Percentiles rank a stretch among this genome's conserved stretches.
Conservation (phyloP, 2,888 invertebrate genomes). For the Leptinotarsa haldemani region DNA sequence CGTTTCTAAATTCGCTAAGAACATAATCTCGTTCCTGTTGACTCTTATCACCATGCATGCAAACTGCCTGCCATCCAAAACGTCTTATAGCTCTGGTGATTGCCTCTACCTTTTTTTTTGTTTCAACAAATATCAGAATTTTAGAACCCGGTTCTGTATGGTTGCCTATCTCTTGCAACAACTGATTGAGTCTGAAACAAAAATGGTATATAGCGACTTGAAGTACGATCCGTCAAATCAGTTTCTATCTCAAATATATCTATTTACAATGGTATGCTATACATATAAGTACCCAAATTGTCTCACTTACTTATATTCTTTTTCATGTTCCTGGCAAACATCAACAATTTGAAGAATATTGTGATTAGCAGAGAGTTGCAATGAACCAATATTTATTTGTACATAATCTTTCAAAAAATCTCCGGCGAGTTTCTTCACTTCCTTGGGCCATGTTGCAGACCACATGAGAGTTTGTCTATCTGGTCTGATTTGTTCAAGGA, state of each 20-base stretch:
- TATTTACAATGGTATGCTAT: no score
- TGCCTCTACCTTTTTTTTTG: conserved; percentile 87
- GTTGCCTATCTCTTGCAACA: conserved; percentile 84
- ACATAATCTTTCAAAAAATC: conserved; percentile 92
- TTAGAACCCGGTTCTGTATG: conserved; percentile 87
- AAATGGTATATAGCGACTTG: conserved; percentile 15
- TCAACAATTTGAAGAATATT: conserved; percentile 91
- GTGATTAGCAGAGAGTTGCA: conserved; percentile 89
- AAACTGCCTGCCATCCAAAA: conserved; percentile 80
- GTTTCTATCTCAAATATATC: background rate
- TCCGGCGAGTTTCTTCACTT: conserved; percentile 90
- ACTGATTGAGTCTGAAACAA: conserved; percentile 74
- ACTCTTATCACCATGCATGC: conserved; percentile 96
- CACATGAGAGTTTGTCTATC: conserved; percentile 98
- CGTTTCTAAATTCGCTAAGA: conserved; percentile 87
- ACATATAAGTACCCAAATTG: background rate
- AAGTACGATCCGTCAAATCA: background rate
- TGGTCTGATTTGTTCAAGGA: conserved; percentile 92
- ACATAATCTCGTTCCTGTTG: conserved; percentile 96
- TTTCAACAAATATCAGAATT: conserved; percentile 95
- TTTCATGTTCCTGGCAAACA: conserved; percentile 88
- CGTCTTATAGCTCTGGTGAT: conserved; percentile 86
- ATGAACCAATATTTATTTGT: conserved; percentile 92
- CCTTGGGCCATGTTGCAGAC: conserved; percentile 99
- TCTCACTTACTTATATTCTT: conserved; percentile 69